Conservation (phyloP, 1,140 invertebrate genomes). For the Gonioctena quinquepunctata region DNA sequence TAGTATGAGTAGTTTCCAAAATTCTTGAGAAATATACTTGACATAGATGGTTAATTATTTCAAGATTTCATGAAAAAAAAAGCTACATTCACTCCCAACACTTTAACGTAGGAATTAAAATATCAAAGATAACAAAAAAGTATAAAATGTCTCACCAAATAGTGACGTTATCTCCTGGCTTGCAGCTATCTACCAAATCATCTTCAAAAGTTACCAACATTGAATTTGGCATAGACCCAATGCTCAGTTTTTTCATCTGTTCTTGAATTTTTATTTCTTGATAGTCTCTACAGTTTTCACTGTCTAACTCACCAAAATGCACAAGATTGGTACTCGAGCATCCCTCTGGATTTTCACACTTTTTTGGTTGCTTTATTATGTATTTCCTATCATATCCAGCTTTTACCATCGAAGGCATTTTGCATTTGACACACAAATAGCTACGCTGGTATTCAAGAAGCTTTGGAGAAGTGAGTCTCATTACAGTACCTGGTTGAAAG, state of each 20-base stretch:
- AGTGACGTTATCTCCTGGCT: slow-evolving; percentile 86
- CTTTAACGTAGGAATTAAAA: too few relatives aligned
- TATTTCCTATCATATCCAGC: slow-evolving; percentile 73
- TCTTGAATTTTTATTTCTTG: slow-evolving; percentile 90
- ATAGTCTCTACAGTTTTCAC: slow-evolving; percentile 79
- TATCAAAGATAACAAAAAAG: too few relatives aligned
- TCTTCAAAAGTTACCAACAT: slow-evolving; percentile 82
- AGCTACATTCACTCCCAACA: too few relatives aligned
- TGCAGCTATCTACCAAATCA: slow-evolving; percentile 85
- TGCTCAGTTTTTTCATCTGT: slow-evolving; percentile 70
- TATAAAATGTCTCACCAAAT: slow-evolving; percentile 73
- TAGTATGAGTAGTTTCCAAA: too few relatives aligned
- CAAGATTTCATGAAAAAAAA: too few relatives aligned
- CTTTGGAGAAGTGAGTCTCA: slow-evolving; percentile 74
- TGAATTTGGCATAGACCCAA: slow-evolving; percentile 76
- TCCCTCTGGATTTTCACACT: slow-evolving; percentile 65
- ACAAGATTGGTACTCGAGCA: slow-evolving; percentile 63
- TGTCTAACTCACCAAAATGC: slow-evolving; percentile 60
- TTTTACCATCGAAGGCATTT: slow-evolving; percentile 66
- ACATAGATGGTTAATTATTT: too few relatives aligned
- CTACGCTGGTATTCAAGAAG: slow-evolving; percentile 76
- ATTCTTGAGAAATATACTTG: too few relatives aligned
- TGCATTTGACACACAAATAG: slow-evolving; percentile 80
- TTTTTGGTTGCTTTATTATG: slow-evolving; percentile 62
- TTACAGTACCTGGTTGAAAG: slow-evolving; percentile 79